Evolutionary conservation across 2,888 invertebrate genomes (phyloP), one percentile per base, ranked within the genome.

Genomic region (Lordiphosa andalusiaca): DNA sequence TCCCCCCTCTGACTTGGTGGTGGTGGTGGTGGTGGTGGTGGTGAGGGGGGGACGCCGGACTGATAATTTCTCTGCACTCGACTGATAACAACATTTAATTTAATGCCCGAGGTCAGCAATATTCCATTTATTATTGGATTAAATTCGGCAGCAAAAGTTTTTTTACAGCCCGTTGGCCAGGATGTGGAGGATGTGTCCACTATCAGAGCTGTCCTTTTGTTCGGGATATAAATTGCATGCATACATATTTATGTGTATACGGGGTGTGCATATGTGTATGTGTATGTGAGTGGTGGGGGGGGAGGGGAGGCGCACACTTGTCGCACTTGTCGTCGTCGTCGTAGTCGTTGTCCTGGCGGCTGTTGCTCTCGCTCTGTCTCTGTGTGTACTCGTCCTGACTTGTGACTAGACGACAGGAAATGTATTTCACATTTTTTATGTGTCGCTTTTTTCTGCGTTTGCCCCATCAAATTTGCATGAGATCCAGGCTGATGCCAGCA

Each of bases 61-160:
- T 87, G 89, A 89, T 89, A 88, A 89, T 89, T 88, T 88, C 77
- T 87, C 89, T 89, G 89, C 89, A 87, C 85, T 85, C 86, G 83
- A 77, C 89, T 87, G 89, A 89, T 89, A 89, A 89, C 89, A 89
- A 88, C 89, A 88, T 89, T 89, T 89, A 89, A 89, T 89, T 89
- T 89, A 89, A 89, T 89, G 89, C 89, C 89, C 88, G 88, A 89
- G 89, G 89, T 89, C 89, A 89, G 89, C 88, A 89, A 88, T 87
- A 89, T 89, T 88, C 87, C 89, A 89, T 89, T 89, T 88, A 88
- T 89, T 89, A 89, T 89, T 89, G 89, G 89, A 89, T 89, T 89
- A 89, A 88, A 86, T 88, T 86, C 78, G 86, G 85, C 84, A 88
- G 88, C 64, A 86, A 84, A 87, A 73, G 81, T 85, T 86, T 83